Base-by-base conservation (phyloP, 2,888 invertebrate species). In the Dolichomitus sp. region DNA sequence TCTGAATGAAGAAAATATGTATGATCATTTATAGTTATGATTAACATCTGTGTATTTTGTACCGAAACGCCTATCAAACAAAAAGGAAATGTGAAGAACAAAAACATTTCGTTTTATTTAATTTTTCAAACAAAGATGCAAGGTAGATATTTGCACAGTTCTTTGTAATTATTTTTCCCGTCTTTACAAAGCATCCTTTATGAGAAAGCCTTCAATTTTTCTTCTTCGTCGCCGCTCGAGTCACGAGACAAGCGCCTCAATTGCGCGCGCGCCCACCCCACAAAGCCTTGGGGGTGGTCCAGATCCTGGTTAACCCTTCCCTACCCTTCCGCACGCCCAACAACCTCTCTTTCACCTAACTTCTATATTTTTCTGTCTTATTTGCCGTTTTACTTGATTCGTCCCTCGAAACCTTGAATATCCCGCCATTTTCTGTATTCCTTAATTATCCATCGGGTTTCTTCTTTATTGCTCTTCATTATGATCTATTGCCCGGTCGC, bases 231-330 rank as follows among this genome's bases (percentile, higher is more conserved):
- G 72, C 45, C 14, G 6, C 27, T 30, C 66, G 68, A 45, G 66
- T 33, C 42, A 40, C 40, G 61, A 57, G 76, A 66, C 69, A 75
- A 82, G 40, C 70, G 70, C 30, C 59, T 42, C 57, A 65, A 75
- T 79, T 79, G 81, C 84, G 74, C 77, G 65, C 48, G 59, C 48
- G 63, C 27, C 12, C 45, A 48, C 23, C 81, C 42, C 48, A 61
- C 77, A 57, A 69, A 68, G 30, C 69, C 61, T 52, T 30, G 23
- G 37, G 69, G 81, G 57, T 66, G 74, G 75, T 83, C 79, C 79
- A 79, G 50, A 79, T 79, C 66, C 70, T 76, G 65, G 75, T 83
- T 45, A 66, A 75, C 65, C 74, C 70, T 65, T 75, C 70, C 11
- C 42, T 63, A 61, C 27, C 48, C 57, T 30, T 33, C 7, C 57